Conservation (phyloP, 2,113 vertebrate species). For the Circaetus cinerascens region DNA sequence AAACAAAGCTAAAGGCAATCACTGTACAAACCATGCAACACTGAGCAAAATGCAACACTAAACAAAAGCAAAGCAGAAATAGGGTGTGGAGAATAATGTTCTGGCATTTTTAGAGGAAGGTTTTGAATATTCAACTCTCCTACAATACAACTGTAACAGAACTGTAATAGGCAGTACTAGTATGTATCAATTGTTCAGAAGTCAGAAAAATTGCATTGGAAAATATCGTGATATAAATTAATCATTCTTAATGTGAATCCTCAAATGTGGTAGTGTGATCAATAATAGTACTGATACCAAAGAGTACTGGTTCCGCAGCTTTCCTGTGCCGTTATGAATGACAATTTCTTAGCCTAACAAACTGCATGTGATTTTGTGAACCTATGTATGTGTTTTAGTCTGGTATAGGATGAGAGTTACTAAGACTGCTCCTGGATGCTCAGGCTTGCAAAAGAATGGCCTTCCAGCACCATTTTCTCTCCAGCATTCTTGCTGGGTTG, state of each 20-base stretch:
- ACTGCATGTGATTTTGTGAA: not conserved
- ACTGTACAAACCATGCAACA: not conserved
- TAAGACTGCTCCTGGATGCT: not conserved
- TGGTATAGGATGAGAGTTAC: not conserved
- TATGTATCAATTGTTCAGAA: not conserved
- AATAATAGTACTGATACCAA: not conserved
- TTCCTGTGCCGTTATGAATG: not conserved
- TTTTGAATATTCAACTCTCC: not conserved
- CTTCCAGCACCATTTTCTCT: not conserved
- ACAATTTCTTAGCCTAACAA: not conserved
- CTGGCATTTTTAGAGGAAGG: not conserved
- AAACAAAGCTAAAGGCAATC: not conserved
- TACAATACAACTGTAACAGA: not conserved
- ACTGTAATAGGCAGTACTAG: not conserved
- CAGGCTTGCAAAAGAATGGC: not conserved
- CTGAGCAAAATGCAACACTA: not conserved
- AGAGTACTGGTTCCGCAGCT: not conserved
- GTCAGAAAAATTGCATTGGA: not conserved
- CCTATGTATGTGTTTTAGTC: not conserved
- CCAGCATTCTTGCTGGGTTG: not conserved
- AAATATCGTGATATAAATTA: not conserved
- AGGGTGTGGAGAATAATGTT: not conserved
- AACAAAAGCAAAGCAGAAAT: not conserved
- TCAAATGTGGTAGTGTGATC: not conserved
- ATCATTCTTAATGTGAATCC: not conserved